Base-by-base conservation (phyloP, 2,888 invertebrate genomes). In the Eudasyphora cyanicolor region DNA sequence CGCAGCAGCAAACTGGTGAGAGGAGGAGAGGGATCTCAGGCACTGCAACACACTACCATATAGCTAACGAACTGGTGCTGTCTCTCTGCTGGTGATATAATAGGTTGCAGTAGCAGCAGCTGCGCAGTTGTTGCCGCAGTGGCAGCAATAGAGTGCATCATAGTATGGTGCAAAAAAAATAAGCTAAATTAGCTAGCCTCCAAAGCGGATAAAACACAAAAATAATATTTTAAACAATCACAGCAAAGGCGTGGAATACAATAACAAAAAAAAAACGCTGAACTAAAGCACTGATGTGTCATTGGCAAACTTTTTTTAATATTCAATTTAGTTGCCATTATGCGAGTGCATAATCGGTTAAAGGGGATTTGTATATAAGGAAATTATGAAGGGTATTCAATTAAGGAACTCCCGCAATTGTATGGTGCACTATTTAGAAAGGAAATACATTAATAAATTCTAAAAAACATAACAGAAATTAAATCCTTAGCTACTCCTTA, bases 181-280 rank as follows among this genome's bases (percentile, higher is more conserved):
- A 51, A 76, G 32, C 76, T 79, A 74, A 82, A 82, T 76, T 82
- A 76, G 82, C 79, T 57, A 54, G 67, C 64, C 49, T 74, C 32
- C 12, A 74, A 51, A 69, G 45, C 38, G 54, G n/a, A 69, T 32
- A 62, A 75, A 69, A 0, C 2, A 4, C 24, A 12, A 14, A 60
- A 38, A 54, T 32, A 24, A 38, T 38, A 54, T 54, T 19, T 57
- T 38, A 38, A 67, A 35, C 67, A 10, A 67, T 24, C 14, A 35
- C 62, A 32, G 29, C 32, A 62, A 64, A 21, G 3, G 45, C n/a
- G 45, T 3, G n/a, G n/a, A 12, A 14, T 29, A 32, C 60, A 27
- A 27, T 2, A 27, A 10, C 57, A 14, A 54, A 7, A 21, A 54
- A n/a, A 21, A 19, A 54, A 19, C 24, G 2, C 24, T 5, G 7